Evolutionary conservation across 2,888 invertebrate genomes (phyloP).

Genomic region (Drosophila paramelanica): DNA sequence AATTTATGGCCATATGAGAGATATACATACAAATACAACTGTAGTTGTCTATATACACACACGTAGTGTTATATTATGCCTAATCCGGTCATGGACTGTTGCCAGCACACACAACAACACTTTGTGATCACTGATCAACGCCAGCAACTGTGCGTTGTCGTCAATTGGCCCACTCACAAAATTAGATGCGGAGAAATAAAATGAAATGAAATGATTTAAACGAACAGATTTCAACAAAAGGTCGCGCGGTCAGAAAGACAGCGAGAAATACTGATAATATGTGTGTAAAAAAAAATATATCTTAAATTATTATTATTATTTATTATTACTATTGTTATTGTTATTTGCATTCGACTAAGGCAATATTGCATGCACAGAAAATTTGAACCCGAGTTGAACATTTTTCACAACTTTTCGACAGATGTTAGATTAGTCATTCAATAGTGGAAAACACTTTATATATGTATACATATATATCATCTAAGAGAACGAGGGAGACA

Average conservation of each 20-base stretch:
- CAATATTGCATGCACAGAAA: too few relatives aligned
- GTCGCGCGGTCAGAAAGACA: background rate
- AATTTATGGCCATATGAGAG: slow-evolving; percentile 6
- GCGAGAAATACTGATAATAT: background rate
- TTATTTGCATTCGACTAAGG: too few relatives aligned
- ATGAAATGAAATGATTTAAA: slow-evolving; percentile 16
- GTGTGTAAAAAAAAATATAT: background rate
- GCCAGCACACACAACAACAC: slow-evolving; percentile 13
- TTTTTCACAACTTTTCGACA: too few relatives aligned
- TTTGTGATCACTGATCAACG: slow-evolving; percentile 23
- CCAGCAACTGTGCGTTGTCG: slow-evolving; percentile 2
- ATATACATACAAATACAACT: too few relatives aligned
- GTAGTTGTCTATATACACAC: too few relatives aligned
- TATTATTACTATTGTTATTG: too few relatives aligned
- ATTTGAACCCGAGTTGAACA: too few relatives aligned
- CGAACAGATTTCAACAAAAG: slow-evolving; percentile 32
- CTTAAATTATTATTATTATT: background rate
- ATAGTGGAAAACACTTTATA: too few relatives aligned
- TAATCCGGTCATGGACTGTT: slow-evolving; percentile 59
- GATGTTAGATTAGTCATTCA: too few relatives aligned
- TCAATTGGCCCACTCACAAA: slow-evolving; percentile 37
- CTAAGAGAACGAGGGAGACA: too few relatives aligned
- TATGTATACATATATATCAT: too few relatives aligned
- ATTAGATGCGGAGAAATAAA: slow-evolving; percentile 19
- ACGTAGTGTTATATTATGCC: slow-evolving; percentile 5